Conservation (phyloP, 2,888 invertebrate genomes). For the Xestia ashworthii region DNA sequence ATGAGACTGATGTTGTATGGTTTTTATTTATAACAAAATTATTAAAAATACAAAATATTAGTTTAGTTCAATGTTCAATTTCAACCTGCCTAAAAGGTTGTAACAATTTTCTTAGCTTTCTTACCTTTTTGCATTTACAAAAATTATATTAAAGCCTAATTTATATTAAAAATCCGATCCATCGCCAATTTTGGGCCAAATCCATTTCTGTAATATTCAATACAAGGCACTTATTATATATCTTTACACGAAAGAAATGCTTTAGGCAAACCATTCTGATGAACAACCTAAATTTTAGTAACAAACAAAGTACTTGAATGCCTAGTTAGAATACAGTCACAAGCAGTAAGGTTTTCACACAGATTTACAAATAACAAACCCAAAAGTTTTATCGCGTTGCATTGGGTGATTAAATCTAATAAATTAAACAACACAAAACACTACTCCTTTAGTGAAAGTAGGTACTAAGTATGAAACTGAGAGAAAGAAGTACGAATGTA, state of each 20-base stretch:
- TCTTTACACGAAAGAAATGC: not conserved
- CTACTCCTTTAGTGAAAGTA: constrained; percentile 12
- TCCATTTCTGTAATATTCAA: constrained; percentile 27
- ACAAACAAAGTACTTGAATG: not conserved
- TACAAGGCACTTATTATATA: constrained; percentile 15
- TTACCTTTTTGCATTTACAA: not conserved
- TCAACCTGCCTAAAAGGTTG: not conserved
- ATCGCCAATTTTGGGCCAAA: not conserved
- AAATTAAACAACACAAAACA: not conserved
- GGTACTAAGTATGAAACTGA: constrained; percentile 1
- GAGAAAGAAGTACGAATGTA: constrained; percentile 2
- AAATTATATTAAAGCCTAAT: no score
- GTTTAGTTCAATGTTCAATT: not conserved
- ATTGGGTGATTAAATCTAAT: not conserved
- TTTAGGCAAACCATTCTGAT: constrained; percentile 1
- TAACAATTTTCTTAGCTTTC: constrained; percentile 3
- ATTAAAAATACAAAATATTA: constrained; percentile 16
- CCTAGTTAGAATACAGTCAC: not conserved
- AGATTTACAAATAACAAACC: not conserved
- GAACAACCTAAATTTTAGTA: not conserved
- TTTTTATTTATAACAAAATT: constrained; percentile 66
- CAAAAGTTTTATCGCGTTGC: not conserved
- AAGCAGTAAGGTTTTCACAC: not conserved
- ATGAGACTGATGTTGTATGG: constrained; percentile 82
- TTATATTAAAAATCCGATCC: constrained; percentile 11